phyloP scores from a whole-genome alignment of 2,888 invertebrate species.

The Drosophila demipolita region DNA sequence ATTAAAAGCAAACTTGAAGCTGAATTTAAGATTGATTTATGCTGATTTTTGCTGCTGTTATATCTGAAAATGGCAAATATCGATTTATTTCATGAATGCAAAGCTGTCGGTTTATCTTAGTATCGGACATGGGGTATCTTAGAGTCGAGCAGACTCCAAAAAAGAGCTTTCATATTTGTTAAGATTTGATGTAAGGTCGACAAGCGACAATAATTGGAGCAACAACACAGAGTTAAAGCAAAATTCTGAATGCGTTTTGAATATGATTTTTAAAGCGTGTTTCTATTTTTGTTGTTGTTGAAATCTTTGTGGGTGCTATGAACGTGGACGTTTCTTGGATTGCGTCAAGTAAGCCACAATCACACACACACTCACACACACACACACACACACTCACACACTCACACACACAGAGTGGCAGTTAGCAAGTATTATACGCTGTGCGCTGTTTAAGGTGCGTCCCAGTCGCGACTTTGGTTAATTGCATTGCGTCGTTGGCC shows the following conservation, averaged over 20 bases:
- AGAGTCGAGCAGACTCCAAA: background rate
- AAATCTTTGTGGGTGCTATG: constrained; percentile 59
- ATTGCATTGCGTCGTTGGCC: constrained; percentile 72
- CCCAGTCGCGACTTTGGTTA: constrained; percentile 71
- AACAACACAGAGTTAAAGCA: constrained; percentile 1
- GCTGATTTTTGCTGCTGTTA: background rate
- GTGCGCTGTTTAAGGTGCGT: constrained; percentile 63
- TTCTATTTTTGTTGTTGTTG: constrained; percentile 41
- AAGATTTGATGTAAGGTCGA: constrained; percentile 27
- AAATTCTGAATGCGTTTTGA: constrained; percentile 60
- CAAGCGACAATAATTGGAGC: constrained; percentile 15
- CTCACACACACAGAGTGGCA: background rate
- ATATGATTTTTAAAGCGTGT: constrained; percentile 25
- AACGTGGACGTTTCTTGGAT: constrained; percentile 52
- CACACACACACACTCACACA: constrained; percentile 9
- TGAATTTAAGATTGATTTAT: background rate
- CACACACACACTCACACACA: constrained; percentile 25
- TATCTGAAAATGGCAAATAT: background rate
- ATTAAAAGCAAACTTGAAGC: background rate
- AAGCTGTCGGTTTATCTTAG: background rate
- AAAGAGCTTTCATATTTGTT: background rate
- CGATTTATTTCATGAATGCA: background rate
- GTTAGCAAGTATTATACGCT: constrained; percentile 26
- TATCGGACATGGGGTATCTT: background rate
- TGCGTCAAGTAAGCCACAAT: constrained; percentile 69